Evolutionary conservation across 2,113 vertebrate genomes (phyloP).

Genomic region (Megaceryle maxima): DNA sequence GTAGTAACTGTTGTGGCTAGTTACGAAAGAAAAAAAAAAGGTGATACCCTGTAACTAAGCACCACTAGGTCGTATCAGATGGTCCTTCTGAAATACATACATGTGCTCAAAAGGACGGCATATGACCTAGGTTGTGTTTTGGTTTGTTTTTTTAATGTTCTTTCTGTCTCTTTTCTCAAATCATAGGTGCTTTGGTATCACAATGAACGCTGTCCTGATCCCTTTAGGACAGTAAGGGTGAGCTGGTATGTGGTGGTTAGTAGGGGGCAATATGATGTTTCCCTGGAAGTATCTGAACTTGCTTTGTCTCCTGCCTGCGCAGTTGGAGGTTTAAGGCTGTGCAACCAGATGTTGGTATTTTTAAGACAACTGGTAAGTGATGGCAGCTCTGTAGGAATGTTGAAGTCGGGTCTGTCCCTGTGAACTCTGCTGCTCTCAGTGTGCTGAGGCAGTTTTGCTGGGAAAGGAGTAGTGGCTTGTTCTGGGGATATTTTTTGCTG

Average conservation of each 20-base stretch:
- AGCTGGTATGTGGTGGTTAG: accelerated
- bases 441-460: not conserved
- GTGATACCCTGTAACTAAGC: not conserved
- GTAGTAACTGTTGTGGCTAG: not conserved
- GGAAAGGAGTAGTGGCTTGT: not conserved
- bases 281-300: not conserved
- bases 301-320: not conserved
- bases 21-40: not conserved
- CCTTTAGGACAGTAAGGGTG: not conserved
- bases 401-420: not conserved
- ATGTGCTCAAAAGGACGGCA: not conserved
- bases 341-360: not conserved
- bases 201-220: accelerated
- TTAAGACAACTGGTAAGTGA: not conserved
- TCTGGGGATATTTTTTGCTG: not conserved
- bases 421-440: not conserved
- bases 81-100: not conserved
- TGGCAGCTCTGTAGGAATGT: not conserved
- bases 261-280: not conserved
- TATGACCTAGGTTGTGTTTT: not conserved
- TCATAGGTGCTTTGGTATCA: not conserved
- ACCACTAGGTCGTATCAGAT: accelerated
- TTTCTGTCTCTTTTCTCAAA: not conserved
- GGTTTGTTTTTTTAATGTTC: not conserved
- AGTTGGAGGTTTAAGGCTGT: not conserved